Conservation (phyloP, 2,797 vertebrate genomes). For the Gallinago solitaria region DNA sequence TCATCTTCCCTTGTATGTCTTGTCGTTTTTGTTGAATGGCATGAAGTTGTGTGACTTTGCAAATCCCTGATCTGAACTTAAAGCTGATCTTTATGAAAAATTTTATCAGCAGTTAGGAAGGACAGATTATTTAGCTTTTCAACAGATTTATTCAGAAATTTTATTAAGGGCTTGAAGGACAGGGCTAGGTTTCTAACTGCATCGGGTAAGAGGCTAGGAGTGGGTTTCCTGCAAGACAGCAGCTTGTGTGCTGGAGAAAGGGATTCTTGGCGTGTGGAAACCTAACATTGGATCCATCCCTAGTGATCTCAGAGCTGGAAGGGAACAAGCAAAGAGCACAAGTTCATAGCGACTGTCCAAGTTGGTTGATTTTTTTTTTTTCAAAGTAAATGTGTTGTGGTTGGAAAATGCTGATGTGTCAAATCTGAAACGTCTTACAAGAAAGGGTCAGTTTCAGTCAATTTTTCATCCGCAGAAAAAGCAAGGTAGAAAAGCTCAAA, state of each 20-base stretch:
- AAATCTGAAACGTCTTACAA: background rate
- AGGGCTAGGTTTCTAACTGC: background rate
- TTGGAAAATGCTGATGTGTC: slow-evolving; percentile 39
- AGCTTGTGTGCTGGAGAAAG: background rate
- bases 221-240: background rate
- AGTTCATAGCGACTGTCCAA: background rate
- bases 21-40: background rate
- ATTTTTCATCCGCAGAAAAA: slow-evolving; percentile 5
- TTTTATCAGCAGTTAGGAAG: background rate
- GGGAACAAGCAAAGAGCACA: background rate
- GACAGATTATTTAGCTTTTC: background rate
- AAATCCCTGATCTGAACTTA: background rate
- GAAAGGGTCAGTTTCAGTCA: background rate
- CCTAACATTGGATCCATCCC: background rate
- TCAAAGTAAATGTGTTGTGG: background rate
- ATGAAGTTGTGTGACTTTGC: background rate
- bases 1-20: background rate
- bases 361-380: background rate
- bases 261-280: background rate
- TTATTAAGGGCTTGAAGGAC: background rate
- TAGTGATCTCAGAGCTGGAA: slow-evolving; percentile 20
- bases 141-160: background rate
- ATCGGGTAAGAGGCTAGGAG: background rate
- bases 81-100: background rate
- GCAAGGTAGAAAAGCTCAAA: background rate